A percentile compares a stretch with the other conserved stretches of the same genome.
Evolutionary conservation across 2,888 invertebrate species (phyloP).

Genomic region (Stenolophus ochropezus): DNA sequence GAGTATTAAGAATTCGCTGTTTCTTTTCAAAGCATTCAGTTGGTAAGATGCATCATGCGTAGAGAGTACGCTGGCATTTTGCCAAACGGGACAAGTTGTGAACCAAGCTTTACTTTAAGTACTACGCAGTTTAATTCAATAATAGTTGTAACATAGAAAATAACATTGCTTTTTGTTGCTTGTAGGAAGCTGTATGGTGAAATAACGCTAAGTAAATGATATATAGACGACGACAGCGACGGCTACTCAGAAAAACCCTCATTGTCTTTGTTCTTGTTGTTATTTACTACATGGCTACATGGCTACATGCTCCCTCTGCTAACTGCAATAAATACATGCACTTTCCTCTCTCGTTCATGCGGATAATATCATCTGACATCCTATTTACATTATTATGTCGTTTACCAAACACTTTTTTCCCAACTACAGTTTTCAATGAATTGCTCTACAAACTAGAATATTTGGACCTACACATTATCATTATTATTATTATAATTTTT

Average conservation of each 20-base stretch:
- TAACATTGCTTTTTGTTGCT: conserved; percentile 36
- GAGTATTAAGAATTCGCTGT: conserved; percentile 58
- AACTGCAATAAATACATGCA: conserved; percentile 12
- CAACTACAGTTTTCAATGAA: not conserved
- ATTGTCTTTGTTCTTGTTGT: conserved; percentile 29
- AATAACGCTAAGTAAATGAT: conserved; percentile 28
- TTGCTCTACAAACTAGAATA: not conserved
- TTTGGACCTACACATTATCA: too few species aligned
- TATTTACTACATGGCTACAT: too few species aligned
- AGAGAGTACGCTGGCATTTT: not conserved
- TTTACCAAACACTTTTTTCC: not conserved
- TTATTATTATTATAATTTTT: too few species aligned
- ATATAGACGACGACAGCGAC: conserved; percentile 8
- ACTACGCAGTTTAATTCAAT: conserved; percentile 48
- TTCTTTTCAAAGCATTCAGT: conserved; percentile 45
- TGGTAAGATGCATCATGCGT: conserved; percentile 29
- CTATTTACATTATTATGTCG: conserved; percentile 1
- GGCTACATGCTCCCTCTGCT: not conserved
- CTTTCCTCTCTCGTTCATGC: not conserved
- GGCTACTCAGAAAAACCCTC: conserved; percentile 1
- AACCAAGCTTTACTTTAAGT: conserved; percentile 44
- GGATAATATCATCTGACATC: not conserved
- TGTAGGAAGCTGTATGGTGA: conserved; percentile 20
- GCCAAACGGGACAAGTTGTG: conserved; percentile 44
- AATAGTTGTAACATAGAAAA: conserved; percentile 43